Conservation (phyloP, 2,888 invertebrate species). For the Parnassius orleans region DNA sequence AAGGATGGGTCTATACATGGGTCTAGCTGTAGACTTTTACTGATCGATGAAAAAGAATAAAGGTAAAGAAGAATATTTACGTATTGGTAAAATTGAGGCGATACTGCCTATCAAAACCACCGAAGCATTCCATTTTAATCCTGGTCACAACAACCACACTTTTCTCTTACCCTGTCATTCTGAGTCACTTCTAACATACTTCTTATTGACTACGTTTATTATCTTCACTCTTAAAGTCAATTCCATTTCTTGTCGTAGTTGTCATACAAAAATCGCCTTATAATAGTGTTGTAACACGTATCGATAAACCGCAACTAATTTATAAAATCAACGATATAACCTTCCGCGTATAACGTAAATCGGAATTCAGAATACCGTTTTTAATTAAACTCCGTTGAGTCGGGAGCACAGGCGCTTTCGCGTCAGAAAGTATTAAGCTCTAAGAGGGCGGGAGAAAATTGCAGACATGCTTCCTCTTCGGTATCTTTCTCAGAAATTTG, state of each 20-base stretch:
- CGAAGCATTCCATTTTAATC: too few species aligned
- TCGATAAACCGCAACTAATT: conserved; percentile 23
- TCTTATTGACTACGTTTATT: too few species aligned
- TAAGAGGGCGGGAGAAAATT: conserved; percentile 48
- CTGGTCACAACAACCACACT: too few species aligned
- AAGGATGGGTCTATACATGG: too few species aligned
- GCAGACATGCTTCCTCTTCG: conserved; percentile 40
- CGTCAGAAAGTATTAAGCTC: conserved; percentile 63
- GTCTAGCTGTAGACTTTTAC: too few species aligned
- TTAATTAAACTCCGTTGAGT: conserved; percentile 58
- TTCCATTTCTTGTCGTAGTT: conserved; percentile 9
- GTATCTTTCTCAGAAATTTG: conserved; percentile 45
- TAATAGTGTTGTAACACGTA: conserved; percentile 18
- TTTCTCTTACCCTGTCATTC: too few species aligned
- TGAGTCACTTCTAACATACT: too few species aligned
- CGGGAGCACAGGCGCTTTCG: conserved; percentile 46
- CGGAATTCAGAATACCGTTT: conserved; percentile 63
- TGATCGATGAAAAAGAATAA: too few species aligned
- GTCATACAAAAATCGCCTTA: conserved; percentile 1
- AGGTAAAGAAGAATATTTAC: too few species aligned
- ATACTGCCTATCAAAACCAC: too few species aligned
- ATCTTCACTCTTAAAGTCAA: background rate
- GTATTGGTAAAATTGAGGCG: too few species aligned
- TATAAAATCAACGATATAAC: conserved; percentile 14
- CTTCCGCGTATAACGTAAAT: conserved; percentile 35